phyloP scores from a whole-genome alignment of 2,113 vertebrate genomes.

The Brachypteracias leptosomus region DNA sequence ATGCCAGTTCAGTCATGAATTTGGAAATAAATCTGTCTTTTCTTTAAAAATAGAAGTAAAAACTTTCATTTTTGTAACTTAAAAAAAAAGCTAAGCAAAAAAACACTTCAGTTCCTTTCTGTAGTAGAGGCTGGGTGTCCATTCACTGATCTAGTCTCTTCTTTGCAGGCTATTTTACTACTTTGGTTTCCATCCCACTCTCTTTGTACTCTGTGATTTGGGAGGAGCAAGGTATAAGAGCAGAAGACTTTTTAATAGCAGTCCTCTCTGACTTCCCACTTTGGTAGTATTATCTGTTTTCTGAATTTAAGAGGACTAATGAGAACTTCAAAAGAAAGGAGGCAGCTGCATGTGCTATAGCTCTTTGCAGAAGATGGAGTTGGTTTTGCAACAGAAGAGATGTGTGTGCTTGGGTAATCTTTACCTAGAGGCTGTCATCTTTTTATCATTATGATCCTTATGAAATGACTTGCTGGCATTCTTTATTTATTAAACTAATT shows the following conservation, averaged over 20 bases:
- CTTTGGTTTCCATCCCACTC: not conserved
- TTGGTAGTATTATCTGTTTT: not conserved
- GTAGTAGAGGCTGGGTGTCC: not conserved
- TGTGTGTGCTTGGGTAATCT: not conserved
- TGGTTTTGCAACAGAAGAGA: not conserved
- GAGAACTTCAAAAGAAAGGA: not conserved
- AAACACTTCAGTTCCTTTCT: not conserved
- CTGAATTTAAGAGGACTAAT: not conserved
- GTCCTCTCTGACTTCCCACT: not conserved
- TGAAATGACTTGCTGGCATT: not conserved
- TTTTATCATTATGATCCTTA: not conserved
- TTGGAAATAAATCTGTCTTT: not conserved
- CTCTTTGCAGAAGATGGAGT: not conserved
- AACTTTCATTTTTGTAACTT: not conserved
- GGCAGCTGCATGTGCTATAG: accelerated
- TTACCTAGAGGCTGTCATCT: not conserved
- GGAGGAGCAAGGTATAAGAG: not conserved
- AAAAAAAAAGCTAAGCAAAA: not conserved
- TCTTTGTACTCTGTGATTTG: not conserved
- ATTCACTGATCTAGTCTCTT: not conserved
- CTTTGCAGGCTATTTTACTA: not conserved
- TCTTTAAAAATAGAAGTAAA: not conserved
- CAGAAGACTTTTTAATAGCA: not conserved
- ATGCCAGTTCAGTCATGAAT: not conserved
- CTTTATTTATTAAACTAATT: not conserved